Evolutionary conservation across 2,797 vertebrate species (phyloP).

Genomic region (Syngnathus rostellatus): DNA sequence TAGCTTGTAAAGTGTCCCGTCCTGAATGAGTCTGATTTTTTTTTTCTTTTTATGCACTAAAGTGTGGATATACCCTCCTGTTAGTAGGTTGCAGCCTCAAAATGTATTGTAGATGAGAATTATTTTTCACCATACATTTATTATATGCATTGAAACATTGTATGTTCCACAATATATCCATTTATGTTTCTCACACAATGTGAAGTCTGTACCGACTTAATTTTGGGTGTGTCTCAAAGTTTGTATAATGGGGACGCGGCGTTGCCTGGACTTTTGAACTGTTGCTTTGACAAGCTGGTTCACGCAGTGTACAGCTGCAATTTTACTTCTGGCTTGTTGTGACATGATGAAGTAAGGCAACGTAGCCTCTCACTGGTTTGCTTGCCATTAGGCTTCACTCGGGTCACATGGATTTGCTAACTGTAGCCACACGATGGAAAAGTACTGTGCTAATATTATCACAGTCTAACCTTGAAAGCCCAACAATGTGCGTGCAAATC

Average conservation of each 20-base stretch:
- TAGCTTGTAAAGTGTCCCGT: constrained; percentile 39
- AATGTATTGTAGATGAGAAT: not conserved
- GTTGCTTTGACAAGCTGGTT: constrained; percentile 16
- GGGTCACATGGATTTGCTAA: constrained; percentile 38
- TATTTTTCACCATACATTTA: not conserved
- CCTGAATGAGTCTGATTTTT: constrained; percentile 40
- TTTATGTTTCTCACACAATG: constrained; percentile 43
- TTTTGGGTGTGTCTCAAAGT: constrained; percentile 8
- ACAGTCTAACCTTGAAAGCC: constrained; percentile 54
- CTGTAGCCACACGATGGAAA: constrained; percentile 3
- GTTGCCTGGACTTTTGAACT: constrained; percentile 11
- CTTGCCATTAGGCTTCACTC: constrained; percentile 27
- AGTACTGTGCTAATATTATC: constrained; percentile 31
- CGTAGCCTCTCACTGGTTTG: constrained; percentile 13
- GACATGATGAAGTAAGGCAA: constrained; percentile 20
- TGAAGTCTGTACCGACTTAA: constrained; percentile 13
- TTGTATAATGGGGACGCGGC: constrained; percentile 9
- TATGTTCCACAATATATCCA: constrained; percentile 33
- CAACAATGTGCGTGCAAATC: constrained; percentile 45
- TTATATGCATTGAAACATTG: not conserved
- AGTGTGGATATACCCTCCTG: constrained; percentile 32
- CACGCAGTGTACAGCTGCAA: constrained; percentile 27
- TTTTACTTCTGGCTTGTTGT: constrained; percentile 27
- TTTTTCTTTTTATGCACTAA: constrained; percentile 37
- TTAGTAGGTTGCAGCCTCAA: not conserved